Conservation (phyloP, 2,113 vertebrate species). For the Rattus rattus region DNA sequence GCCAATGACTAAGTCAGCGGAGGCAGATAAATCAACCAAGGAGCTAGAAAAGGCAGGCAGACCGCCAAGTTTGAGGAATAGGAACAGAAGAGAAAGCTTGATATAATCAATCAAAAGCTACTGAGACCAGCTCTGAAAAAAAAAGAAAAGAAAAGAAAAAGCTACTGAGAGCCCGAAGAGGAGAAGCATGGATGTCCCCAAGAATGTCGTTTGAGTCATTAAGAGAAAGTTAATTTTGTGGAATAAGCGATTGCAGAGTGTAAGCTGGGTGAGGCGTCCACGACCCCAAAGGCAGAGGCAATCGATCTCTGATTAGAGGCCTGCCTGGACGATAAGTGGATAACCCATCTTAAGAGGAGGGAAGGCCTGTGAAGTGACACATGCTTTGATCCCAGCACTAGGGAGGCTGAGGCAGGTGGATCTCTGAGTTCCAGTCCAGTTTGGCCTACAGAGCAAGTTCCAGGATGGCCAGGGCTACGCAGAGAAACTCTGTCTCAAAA, state of each 20-base stretch:
- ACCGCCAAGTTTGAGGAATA: not conserved
- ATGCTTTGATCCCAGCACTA: not conserved
- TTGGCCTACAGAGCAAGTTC: not conserved
- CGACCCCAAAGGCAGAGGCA: not conserved
- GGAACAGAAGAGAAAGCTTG: slow-evolving; percentile 25
- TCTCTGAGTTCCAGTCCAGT: not conserved
- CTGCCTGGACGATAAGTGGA: not conserved
- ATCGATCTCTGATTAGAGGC: not conserved
- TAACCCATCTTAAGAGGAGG: not conserved
- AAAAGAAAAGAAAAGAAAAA: not conserved
- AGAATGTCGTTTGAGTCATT: slow-evolving; percentile 13
- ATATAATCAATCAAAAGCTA: not conserved
- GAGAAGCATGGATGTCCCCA: not conserved
- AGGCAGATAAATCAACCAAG: not conserved
- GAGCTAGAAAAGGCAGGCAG: not conserved
- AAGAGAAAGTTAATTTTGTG: slow-evolving; percentile 33
- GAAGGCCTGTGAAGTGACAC: not conserved
- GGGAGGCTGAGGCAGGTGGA: not conserved
- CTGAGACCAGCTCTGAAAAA: not conserved
- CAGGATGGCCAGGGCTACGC: not conserved
- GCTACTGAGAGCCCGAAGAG: not conserved
- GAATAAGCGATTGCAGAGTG: not conserved
- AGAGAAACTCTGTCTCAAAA: not conserved
- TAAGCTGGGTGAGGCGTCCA: no score
- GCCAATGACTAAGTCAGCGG: not conserved